Evolutionary conservation across 2,113 vertebrate genomes (phyloP).

Genomic region (Mus pahari): DNA sequence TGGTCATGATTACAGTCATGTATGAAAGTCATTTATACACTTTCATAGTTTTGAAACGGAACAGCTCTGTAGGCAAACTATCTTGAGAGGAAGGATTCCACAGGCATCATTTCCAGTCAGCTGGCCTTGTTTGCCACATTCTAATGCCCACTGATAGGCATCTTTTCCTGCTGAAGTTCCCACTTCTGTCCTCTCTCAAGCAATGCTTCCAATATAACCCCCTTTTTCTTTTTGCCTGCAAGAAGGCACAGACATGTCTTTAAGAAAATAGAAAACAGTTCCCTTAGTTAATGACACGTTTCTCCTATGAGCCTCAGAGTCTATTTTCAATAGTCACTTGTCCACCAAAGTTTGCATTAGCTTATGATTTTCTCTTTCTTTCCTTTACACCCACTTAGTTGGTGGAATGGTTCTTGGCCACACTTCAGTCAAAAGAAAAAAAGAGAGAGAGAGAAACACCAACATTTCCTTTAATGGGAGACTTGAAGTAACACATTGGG

Average conservation of each 20-base stretch:
- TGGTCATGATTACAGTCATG: not conserved
- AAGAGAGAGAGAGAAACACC: conserved; percentile 30
- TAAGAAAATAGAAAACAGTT: not conserved
- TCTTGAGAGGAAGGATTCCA: not conserved
- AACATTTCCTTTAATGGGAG: conserved; percentile 59
- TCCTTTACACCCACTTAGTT: conserved; percentile 17
- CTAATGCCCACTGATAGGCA: not conserved
- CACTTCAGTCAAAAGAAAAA: conserved; percentile 68
- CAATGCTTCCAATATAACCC: not conserved
- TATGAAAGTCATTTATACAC: not conserved
- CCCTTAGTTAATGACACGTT: not conserved
- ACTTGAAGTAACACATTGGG: conserved; percentile 52
- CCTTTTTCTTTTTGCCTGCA: not conserved
- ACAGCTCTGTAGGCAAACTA: not conserved
- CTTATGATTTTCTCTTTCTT: conserved; percentile 62
- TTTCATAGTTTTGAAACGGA: not conserved
- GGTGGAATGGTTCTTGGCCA: conserved; percentile 50
- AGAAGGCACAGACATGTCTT: not conserved
- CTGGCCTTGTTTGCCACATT: not conserved
- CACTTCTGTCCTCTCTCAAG: too few species aligned
- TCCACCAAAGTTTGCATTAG: conserved; percentile 61
- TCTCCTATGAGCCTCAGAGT: not conserved
- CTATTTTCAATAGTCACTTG: conserved; percentile 24
- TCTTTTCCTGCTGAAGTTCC: not conserved
- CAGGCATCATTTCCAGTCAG: not conserved